These are phyloP conservation scores for Chloropsis hardwickii DNA, from an alignment of 2,113 vertebrate species.

Conservation along the genomic window DNA sequence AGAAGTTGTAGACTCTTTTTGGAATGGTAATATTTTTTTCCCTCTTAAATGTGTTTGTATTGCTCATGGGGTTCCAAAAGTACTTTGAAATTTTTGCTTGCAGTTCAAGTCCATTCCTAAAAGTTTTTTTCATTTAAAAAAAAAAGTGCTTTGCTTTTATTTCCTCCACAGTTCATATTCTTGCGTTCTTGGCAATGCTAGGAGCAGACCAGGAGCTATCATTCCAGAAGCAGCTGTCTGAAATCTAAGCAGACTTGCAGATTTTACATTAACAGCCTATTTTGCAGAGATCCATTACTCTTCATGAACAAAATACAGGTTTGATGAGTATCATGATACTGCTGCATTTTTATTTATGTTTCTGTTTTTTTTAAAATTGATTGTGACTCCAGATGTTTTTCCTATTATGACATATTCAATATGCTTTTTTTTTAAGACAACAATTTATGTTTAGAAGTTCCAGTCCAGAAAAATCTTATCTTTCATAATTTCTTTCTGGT, in stretches of 20 bases:
- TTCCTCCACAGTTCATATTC: not conserved
- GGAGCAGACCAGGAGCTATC: not conserved
- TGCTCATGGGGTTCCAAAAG: not conserved
- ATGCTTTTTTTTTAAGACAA: not conserved
- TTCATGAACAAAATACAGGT: slow-evolving; percentile 54
- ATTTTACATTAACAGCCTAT: slow-evolving; percentile 63
- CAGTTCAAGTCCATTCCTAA: not conserved
- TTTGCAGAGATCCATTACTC: slow-evolving; percentile 48
- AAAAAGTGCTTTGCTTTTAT: not conserved
- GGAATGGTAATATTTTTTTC: not conserved
- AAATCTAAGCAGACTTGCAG: slow-evolving; percentile 3
- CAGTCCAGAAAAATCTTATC: not conserved
- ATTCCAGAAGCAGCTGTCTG: slow-evolving; percentile 21
- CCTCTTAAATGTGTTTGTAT: accelerated
- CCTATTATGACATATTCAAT: not conserved
- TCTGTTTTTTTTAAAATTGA: slow-evolving; percentile 46
- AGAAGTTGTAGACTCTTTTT: not conserved
- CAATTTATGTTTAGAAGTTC: slow-evolving; percentile 17
- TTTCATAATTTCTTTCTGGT: not conserved
- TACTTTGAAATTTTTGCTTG: not conserved
- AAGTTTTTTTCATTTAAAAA: not conserved
- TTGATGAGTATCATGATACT: not conserved
- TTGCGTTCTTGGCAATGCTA: not conserved
- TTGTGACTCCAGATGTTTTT: slow-evolving; percentile 13
- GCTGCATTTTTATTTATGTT: slow-evolving; percentile 24